These are phyloP conservation scores for Amiota communis DNA, from an alignment of 2,888 invertebrate genomes.

Conservation along the genomic window DNA sequence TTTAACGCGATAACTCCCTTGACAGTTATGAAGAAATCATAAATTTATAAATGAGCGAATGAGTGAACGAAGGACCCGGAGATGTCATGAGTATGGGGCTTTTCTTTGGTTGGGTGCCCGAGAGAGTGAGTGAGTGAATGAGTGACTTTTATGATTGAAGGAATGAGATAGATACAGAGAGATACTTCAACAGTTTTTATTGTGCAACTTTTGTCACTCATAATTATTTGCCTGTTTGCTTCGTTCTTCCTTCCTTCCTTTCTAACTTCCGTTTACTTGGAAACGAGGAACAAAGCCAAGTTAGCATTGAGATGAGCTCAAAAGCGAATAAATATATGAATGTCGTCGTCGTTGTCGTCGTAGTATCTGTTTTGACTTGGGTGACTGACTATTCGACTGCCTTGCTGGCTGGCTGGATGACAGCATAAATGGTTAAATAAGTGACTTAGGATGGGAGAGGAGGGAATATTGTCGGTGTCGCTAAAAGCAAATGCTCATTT, in stretches of 20 bases:
- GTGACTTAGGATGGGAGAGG: neutral
- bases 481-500: constrained; percentile 40
- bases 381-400: neutral
- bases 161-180: constrained; percentile 32
- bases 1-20: constrained; percentile 66
- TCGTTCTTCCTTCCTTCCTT: constrained; percentile 2
- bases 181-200: constrained; percentile 53
- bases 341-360: too few relatives aligned
- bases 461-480: neutral
- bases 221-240: constrained; percentile 60
- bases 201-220: constrained; percentile 65
- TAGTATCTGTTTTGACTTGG: too few relatives aligned
- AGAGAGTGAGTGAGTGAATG: neutral
- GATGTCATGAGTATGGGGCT: too few relatives aligned
- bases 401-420: neutral
- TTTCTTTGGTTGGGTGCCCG: neutral
- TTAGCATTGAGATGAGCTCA: constrained; percentile 43
- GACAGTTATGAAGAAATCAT: constrained; percentile 61
- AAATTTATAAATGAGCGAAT: constrained; percentile 64
- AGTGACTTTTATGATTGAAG: constrained; percentile 17
- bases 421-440: neutral
- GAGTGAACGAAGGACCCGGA: constrained; percentile 3
- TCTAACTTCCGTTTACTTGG: constrained; percentile 46
- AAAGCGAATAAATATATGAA: constrained; percentile 7
- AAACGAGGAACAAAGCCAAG: constrained; percentile 53